Evolutionary conservation across 2,797 vertebrate genomes (phyloP), one percentile per base, ranked within the genome.

Genomic region (Uromys caudimaculatus): DNA sequence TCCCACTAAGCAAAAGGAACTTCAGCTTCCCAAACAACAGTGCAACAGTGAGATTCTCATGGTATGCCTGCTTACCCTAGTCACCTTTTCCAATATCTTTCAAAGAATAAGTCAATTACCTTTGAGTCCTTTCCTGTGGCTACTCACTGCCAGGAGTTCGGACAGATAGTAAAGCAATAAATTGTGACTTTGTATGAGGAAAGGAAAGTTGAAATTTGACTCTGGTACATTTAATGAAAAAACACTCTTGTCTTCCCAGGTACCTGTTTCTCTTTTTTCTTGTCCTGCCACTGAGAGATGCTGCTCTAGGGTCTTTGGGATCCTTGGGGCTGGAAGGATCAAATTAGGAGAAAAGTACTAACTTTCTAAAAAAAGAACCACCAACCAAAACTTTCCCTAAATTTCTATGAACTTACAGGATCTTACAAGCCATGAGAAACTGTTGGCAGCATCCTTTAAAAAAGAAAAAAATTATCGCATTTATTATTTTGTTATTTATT

Each of bases 321-420:
- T 67, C 27, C 73, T 90, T 92, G 90, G n/a, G 8, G 24, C 78
- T 62, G 1, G 52, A 84, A 97, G 56, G 58, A 78, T 87, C 58
- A 94, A 77, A 95, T 92, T 95, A 93, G 52, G 64, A 83, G 54
- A 95, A 95, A 94, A 44, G 1, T 67, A 62, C 50, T 95, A 92
- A 84, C 64, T 78, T 93, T 91, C 73, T 90, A 13, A 29, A 75
- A 7, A 56, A n/a, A 76, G 32, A 52, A 52, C 29, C 56, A 64
- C 12, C 35, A 91, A 94, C 9, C 29, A 85, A 89, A 91, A 38
- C 11, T 17, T 69, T 12, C 16, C 35, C 41, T 19, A 85, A 88
- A 81, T 32, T 24, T 92, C 81, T 47, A 5, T 89, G 11, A 50
- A 67, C 21, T 85, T 83, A 52, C 7, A 76, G 52, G 38, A 9